A percentile compares a stretch with the other conserved stretches of the same genome.
These are phyloP conservation scores for Zaprionus taronus DNA, from an alignment of 1,140 invertebrate species.

Conservation along the genomic window DNA sequence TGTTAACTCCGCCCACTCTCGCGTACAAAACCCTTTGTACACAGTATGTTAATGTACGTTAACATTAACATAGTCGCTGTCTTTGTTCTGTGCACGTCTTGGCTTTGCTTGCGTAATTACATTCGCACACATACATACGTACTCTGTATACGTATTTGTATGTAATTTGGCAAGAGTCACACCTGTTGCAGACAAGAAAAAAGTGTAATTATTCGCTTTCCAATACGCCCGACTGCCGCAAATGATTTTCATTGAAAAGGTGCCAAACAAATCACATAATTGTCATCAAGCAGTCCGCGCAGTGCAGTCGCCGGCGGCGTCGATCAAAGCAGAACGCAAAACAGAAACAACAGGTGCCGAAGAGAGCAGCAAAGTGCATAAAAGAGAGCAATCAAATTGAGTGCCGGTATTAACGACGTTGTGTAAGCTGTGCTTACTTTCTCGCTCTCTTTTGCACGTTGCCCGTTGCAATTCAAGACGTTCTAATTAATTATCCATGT, in stretches of 20 bases:
- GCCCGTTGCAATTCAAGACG: background rate
- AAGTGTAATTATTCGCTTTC: constrained; percentile 2
- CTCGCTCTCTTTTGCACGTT: background rate
- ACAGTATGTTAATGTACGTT: constrained; percentile 2
- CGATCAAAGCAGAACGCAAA: constrained; percentile 7
- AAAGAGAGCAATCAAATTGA: background rate
- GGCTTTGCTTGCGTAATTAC: background rate
- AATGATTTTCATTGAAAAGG: constrained; percentile 11
- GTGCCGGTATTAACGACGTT: background rate
- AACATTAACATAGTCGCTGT: constrained; percentile 5
- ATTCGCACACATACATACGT: background rate
- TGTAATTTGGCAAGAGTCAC: constrained; percentile 15
- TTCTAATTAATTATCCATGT: background rate
- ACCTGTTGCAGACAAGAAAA: background rate
- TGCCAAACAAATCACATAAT: constrained; percentile 13
- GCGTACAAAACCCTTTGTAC: background rate
- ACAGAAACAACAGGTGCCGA: background rate
- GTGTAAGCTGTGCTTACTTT: background rate
- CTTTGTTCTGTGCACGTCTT: background rate
- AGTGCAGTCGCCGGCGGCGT: background rate
- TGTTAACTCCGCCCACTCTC: constrained; percentile 14
- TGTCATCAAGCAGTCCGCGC: background rate
- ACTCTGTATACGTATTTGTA: constrained; percentile 7
- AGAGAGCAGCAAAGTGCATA: constrained; percentile 1
- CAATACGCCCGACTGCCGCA: constrained; percentile 2